Conservation (phyloP, 2,113 vertebrate species). For the Eubucco bourcierii region DNA sequence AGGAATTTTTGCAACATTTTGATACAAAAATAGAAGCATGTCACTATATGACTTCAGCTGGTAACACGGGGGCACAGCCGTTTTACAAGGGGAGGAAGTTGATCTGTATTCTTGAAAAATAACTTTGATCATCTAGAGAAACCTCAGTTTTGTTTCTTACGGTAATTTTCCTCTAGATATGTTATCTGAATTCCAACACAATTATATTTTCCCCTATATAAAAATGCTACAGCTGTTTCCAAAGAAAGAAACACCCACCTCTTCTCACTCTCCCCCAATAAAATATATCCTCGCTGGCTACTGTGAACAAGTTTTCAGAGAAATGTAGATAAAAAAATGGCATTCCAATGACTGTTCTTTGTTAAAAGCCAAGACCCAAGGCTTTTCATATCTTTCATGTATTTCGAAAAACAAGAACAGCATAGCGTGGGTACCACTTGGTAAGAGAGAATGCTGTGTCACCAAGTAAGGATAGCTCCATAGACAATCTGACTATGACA, state of each 20-base stretch:
- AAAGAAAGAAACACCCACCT: background rate
- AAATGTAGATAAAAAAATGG: background rate
- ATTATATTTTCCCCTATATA: background rate
- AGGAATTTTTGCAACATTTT: background rate
- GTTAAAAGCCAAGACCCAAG: background rate
- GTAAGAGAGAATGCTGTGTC: background rate
- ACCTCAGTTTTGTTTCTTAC: background rate
- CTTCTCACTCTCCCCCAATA: background rate
- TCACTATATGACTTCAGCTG: background rate
- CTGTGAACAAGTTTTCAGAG: background rate
- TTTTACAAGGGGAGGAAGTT: background rate
- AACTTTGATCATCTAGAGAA: background rate
- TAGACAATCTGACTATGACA: background rate
- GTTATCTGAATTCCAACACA: background rate
- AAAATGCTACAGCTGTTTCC: background rate
- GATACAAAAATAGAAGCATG: background rate
- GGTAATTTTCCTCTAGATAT: background rate
- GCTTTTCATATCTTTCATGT: background rate
- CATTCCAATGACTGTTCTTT: background rate
- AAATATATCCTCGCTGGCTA: background rate
- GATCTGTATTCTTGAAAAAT: background rate
- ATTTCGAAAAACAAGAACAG: background rate
- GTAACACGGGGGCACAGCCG: background rate
- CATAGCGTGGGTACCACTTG: background rate
- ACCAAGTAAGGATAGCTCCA: background rate